Evolutionary conservation across 2,888 invertebrate species (phyloP), one percentile per base, ranked within the genome.

Genomic region (Leucophora obtusa): DNA sequence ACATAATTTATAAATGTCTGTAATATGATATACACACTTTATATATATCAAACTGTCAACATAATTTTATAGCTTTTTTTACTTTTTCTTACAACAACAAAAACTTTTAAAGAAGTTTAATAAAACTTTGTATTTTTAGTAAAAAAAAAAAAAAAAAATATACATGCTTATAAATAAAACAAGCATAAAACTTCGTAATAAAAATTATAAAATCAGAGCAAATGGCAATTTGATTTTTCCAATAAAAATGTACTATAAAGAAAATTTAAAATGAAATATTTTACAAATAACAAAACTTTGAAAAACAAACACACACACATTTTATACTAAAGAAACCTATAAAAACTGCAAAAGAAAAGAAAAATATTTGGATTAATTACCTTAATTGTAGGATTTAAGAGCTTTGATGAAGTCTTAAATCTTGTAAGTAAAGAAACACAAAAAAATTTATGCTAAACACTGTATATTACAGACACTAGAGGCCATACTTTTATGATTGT

Each of bases 321-420:
- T 21, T 0, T 56, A 28, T 56, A 56, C 21, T 56, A n/a, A n/a
- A 28, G 54, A 38, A 35, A 33, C 47, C 43, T 21, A 17, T 38
- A 60, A 43, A 62, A 43, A 1, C 11, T 6, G 4, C 0, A 38
- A 11, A 38, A 14, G 11, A 38, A 47, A n/a, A 47, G 43, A 47
- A 47, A 47, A 47, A 47, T n/a, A 1, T 28, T 21, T 11, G 66
- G 18, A 66, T 79, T 79, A 79, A 71, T 66, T 66, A 71, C 28
- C 71, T 60, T 62, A 74, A 79, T 71, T 75, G 58, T 60, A 21
- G 66, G 69, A 60, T 75, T 66, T 75, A 54, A 54, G 50, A 18
- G 50, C 28, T 62, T n/a, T 66, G 62, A 62, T 56, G 56, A 54
- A 66, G 18, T 56, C 15, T 60, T 66, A 70, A 62, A 56, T 58